These are phyloP conservation scores for Ophion ventricosus DNA, from an alignment of 2,888 invertebrate species.

Conservation along the genomic window DNA sequence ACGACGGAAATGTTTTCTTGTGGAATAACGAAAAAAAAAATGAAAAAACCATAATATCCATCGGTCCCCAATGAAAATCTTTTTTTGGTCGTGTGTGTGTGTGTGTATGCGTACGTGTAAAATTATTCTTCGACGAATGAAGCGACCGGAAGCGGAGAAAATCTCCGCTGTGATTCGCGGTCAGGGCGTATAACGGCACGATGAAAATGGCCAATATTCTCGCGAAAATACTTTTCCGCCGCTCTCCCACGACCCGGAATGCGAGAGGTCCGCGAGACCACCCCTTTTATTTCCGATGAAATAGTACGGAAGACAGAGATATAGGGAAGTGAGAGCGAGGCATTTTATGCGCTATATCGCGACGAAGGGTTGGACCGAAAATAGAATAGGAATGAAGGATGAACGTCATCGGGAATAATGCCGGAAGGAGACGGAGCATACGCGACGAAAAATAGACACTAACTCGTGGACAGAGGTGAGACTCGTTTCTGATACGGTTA, in stretches of 20 bases:
- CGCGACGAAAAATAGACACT: conserved; percentile 18
- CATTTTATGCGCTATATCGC: conserved; percentile 6
- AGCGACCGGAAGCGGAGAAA: conserved; percentile 23
- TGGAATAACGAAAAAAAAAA: not conserved
- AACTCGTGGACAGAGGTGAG: not conserved
- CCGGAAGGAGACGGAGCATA: not conserved
- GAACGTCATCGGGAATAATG: conserved; percentile 27
- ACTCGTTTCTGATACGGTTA: conserved; percentile 2
- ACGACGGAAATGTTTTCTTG: conserved; percentile 1
- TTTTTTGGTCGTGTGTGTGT: not conserved
- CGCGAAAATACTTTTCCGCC: conserved; percentile 38
- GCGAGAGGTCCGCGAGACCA: not conserved
- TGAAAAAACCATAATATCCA: conserved; percentile 3
- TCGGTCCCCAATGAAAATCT: conserved; percentile 15
- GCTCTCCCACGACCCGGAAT: not conserved
- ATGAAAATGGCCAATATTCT: conserved; percentile 42
- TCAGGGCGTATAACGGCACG: conserved; percentile 14
- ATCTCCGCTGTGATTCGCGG: conserved; percentile 33
- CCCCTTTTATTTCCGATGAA: conserved; percentile 29
- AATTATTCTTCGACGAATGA: conserved; percentile 28
- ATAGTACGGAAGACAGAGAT: conserved; percentile 12
- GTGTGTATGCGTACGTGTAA: not conserved
- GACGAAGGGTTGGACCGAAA: conserved; percentile 4
- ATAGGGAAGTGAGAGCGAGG: not conserved
- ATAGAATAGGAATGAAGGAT: conserved; percentile 40